Conservation (phyloP, 1,140 invertebrate genomes). For the Brachionus rotundiformis region DNA sequence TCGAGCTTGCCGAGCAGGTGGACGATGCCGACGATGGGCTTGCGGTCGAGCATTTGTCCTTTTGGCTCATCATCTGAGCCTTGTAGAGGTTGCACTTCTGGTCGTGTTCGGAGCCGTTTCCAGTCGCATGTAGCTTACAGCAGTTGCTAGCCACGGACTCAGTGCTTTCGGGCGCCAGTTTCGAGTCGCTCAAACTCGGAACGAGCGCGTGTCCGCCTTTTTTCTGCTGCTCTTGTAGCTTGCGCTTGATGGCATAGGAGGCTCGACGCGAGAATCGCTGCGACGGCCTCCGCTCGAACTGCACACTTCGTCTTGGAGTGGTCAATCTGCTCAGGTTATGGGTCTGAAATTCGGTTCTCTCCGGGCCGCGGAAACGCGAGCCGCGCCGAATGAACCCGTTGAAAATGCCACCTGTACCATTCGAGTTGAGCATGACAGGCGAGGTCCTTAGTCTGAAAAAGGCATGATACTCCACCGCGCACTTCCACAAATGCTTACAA, state of each 20-base stretch:
- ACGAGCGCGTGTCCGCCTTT: neutral
- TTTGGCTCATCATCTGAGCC: neutral
- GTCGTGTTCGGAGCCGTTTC: neutral
- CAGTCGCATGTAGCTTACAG: neutral
- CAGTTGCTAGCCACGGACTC: neutral
- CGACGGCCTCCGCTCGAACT: constrained; percentile 91
- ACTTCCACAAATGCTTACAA: constrained; percentile 96
- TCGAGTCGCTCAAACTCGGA: constrained; percentile 20
- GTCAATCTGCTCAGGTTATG: constrained; percentile 74
- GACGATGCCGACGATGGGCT: constrained; percentile 7
- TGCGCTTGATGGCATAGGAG: constrained; percentile 40
- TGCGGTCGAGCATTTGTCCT: neutral
- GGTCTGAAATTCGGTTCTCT: constrained; percentile 87
- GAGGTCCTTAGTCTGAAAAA: constrained; percentile 87
- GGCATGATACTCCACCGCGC: constrained; percentile 94
- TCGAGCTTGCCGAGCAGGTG: neutral
- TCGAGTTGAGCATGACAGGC: constrained; percentile 62
- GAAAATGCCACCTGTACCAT: constrained; percentile 73
- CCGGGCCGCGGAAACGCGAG: constrained; percentile 85
- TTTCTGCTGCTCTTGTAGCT: constrained; percentile 33
- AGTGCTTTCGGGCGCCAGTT: neutral
- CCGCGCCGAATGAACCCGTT: constrained; percentile 97
- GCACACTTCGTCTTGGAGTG: constrained; percentile 81
- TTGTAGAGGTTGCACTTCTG: constrained; percentile 32
- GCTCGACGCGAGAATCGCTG: constrained; percentile 83